Evolutionary conservation across 2,888 invertebrate genomes (phyloP), one percentile per base, ranked within the genome.

Genomic region (Carcina quercana): DNA sequence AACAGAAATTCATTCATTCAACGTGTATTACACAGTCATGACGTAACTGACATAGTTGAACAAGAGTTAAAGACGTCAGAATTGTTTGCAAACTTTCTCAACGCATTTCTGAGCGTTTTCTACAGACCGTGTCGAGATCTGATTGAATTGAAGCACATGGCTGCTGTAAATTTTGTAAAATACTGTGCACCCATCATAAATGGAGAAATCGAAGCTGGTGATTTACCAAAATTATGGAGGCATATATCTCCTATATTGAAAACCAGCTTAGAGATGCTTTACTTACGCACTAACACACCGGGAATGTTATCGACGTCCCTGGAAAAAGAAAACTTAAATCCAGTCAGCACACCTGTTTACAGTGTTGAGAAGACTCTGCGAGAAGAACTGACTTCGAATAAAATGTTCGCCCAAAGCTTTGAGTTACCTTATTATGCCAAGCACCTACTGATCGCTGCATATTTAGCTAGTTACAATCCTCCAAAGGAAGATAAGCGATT

Each of bases 381-480:
- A 60, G 73, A 82, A 22, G 78, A 84, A 30, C 42, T 83, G 1
- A 72, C 69, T 13, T 80, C 83, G 13, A 78, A 87, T 7, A 86
- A 84, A 40, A 85, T 85, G 15, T 73, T 89, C 47, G 89, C 88
- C 0, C 88, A 88, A 42, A 89, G 89, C 30, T 86, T 94, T 17
- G 93, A 94, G 54, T 61, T 97, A 3, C 97, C 97, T 0, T 95
- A 89, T 60, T 96, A 95, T 70, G 93, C 95, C 0, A 97, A 97
- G 69, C 96, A 89, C 65, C 83, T 97, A 19, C 78, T 97, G 2
- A 93, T 97, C 14, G 95, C 97, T 5, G 93, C 96, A 1, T 97
- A 94, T 63, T 79, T 97, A 38, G 97, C 97, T 0, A 97, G 97
- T 17, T 94, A 96, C 65, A 97, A 97, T 69, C 94, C 96, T 1